Evolutionary conservation across 2,888 invertebrate genomes (phyloP).

Genomic region (Girardia tigrina): DNA sequence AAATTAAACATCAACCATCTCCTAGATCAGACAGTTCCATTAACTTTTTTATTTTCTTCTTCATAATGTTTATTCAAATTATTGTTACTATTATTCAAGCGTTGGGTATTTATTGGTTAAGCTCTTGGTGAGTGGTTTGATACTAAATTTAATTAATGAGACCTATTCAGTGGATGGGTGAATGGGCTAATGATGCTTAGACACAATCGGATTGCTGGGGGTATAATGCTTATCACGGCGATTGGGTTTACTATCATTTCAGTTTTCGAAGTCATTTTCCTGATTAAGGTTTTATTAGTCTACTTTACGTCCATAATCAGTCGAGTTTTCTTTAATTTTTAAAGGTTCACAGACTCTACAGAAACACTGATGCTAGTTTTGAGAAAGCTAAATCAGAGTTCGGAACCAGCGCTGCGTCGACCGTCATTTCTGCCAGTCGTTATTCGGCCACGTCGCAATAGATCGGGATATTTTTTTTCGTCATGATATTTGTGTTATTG

Average conservation of each 20-base stretch:
- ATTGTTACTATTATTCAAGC: background rate
- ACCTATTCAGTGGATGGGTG: background rate
- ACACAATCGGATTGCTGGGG: background rate
- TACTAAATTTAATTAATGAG: too few species aligned
- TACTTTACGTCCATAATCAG: background rate
- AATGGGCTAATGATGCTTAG: background rate
- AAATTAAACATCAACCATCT: background rate
- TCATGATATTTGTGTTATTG: background rate
- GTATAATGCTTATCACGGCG: background rate
- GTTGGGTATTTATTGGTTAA: background rate
- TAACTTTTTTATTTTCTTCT: slow-evolving; percentile 6
- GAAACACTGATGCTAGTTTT: slow-evolving; percentile 19
- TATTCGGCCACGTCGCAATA: background rate
- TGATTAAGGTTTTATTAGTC: background rate
- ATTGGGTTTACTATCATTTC: background rate
- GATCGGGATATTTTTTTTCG: background rate
- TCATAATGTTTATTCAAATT: background rate
- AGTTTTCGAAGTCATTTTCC: slow-evolving; percentile 1
- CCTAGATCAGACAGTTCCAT: background rate
- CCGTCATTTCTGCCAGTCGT: background rate
- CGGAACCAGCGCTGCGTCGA: background rate
- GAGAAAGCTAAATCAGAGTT: slow-evolving; percentile 19
- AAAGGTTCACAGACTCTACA: background rate
- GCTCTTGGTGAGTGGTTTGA: background rate
- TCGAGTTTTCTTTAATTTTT: background rate